Base-by-base conservation (phyloP, 2,797 vertebrate genomes). In the Ctenopoma multispine region DNA sequence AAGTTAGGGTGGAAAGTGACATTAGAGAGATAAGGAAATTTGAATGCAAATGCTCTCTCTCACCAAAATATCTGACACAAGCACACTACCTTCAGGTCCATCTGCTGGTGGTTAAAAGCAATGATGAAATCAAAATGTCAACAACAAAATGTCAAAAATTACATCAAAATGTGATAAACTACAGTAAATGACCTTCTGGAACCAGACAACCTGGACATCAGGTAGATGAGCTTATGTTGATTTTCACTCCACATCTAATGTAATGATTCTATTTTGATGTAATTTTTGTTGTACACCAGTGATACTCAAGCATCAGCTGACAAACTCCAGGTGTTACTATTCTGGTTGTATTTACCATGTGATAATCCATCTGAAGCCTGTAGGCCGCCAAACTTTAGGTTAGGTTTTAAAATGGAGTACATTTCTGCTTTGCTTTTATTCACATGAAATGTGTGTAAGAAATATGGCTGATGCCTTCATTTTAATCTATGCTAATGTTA, bases 91-190 rank as follows among this genome's bases (percentile, higher is more conserved):
- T 18, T 20, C 41, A 64, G 31, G 9, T 70, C 67, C 85, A 67
- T 29, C 72, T 86, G 23, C 55, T 87, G 79, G 63, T 72, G 15
- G 17, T 43, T 69, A 74, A n/a, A n/a, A n/a, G n/a, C n/a, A n/a
- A n/a, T n/a, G n/a, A n/a, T n/a, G n/a, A n/a, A n/a, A n/a, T n/a
- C n/a, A n/a, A n/a, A n/a, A n/a, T 34, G 63, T 46, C 14, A 2
- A 34, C 55, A 53, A 31, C 3, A 20, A 59, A 54, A 27, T 14
- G 3, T 49, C 21, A 23, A 11, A 38, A 36, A n/a, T 1, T 24
- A 46, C 17, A 50, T 38, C 6, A 38, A 1, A 21, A 51, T 57
- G 2, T 4, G 3, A 4, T 48, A 2, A 15, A 49, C 24, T 20
- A 36, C 9, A 56, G 12, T 46, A 23, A 13, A 21, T 55, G 31